Conservation (phyloP, 2,113 vertebrate genomes). For the Anolis carolinensis region DNA sequence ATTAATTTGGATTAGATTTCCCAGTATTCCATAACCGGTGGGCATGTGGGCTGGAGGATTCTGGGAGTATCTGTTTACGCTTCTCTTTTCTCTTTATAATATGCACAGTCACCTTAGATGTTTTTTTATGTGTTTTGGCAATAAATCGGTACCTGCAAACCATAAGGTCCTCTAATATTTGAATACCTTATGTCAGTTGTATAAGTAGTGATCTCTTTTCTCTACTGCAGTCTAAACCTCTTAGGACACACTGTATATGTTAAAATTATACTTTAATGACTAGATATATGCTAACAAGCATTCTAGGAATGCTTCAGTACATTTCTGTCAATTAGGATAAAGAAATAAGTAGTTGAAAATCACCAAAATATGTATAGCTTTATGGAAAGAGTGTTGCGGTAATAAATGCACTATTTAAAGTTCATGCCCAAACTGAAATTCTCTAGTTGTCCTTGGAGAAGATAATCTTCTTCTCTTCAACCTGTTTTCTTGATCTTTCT, state of each 20-base stretch:
- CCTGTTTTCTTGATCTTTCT: background rate
- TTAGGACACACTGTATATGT: background rate
- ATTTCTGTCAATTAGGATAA: background rate
- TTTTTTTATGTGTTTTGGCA: background rate
- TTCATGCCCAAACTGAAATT: background rate
- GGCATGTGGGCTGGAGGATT: too few species aligned
- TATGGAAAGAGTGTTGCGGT: background rate
- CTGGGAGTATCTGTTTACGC: background rate
- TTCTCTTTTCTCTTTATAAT: background rate
- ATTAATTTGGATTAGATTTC: too few species aligned
- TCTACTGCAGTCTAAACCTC: background rate
- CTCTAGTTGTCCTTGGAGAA: background rate
- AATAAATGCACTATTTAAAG: background rate
- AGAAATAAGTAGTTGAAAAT: conserved; percentile 15
- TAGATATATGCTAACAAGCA: background rate
- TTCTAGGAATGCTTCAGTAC: background rate
- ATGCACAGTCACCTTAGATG: background rate
- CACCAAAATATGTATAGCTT: background rate
- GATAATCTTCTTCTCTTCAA: background rate
- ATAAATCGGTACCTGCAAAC: background rate
- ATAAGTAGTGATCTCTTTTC: background rate
- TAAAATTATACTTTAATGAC: background rate
- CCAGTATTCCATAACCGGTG: too few species aligned
- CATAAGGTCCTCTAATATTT: background rate
- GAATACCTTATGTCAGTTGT: background rate